Base-by-base conservation (phyloP, 2,797 vertebrate genomes). In the Hemitrygon akajei region DNA sequence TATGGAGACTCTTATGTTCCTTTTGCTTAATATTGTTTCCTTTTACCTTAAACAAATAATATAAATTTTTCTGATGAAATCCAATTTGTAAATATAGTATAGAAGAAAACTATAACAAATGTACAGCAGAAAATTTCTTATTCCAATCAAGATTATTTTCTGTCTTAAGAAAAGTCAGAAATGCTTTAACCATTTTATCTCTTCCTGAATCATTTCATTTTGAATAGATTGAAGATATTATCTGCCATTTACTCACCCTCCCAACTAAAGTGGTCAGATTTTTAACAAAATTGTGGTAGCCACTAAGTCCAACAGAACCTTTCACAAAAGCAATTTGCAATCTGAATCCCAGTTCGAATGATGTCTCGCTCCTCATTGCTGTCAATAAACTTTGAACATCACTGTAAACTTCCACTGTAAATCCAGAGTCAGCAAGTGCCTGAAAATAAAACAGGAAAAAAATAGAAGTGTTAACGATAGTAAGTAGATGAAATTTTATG, bases 371-470 rank as follows among this genome's bases (percentile, higher is more conserved):
- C 95, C 96, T 96, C 34, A 96, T 95, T 0, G 97, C 97, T 0
- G 94, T 92, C 58, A 98, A 79, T n/a, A 99, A 94, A 2, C 96
- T 96, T 22, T 94, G 94, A 14, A 95, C 94, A 93, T 99, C 96
- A 0, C 96, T 95, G 0, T 96, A 98, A 95, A 95, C 96, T 82
- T 99, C 98, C 0, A 94, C 94, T 58, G 97, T 30, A 40, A 97
- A 96, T 82, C 97, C 95, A n/a, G 97, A 97, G 0, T 97, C 96
- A 25, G 98, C 98, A 66, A 97, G 95, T 69, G 98, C 97, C 99
- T 99, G 94, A 94, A 95, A 94, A 60, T 81, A 94, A 47, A 94
- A 94, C 2, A 77, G 25, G 73, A 86, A 34, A n/a, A 47, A 93
- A 93, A 16, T 34, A 94, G n/a, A 37, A 20, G 25, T 22, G 16